Evolutionary conservation across 2,797 vertebrate species (phyloP), one percentile per base, ranked within the genome.

Genomic region (Sebastes aleutianus): DNA sequence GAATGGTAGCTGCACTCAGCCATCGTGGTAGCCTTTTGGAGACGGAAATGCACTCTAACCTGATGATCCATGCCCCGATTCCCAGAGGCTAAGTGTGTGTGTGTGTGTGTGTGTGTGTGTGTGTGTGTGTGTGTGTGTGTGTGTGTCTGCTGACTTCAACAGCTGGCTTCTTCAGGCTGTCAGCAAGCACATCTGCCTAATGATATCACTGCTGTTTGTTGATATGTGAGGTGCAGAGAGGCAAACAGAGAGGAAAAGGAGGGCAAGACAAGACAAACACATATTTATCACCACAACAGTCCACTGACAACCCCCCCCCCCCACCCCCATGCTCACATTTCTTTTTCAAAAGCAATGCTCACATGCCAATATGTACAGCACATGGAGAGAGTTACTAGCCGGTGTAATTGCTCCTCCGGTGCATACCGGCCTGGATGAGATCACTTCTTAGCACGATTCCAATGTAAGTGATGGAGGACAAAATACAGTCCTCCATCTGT

Each of bases 41-140:
- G 91, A 93, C 71, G 70, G 83, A 94, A 90, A 84, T 92, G 91
- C 86, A 83, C 87, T 92, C 82, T 92, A 91, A 91, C 87, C 83
- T 85, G 86, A 90, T 95, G 92, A 91, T 93, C 88, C 84, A 86
- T 93, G 84, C 67, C 87, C 85, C 20, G 56, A 85, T 92, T 91
- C 87, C 92, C 92, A 92, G 83, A 85, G 87, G 89, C 86, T 34
- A 72, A 58, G 5, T 75, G 67, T 70, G 59, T 67, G 64, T 29
- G 68, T 32, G 74, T 47, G 77, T 74, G 74, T 74, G 69, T 79
- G 74, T 29, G 77, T 29, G 39, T 70, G 53, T 57, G 39, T 78
- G 54, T 64, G 50, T 69, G 31, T 47, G 22, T 76, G 68, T 32
- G 74, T 47, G 77, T 74, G 74, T 74, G 69, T 79, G 74, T 29